phyloP scores from a whole-genome alignment of 2,888 invertebrate species.

The Aphodius sticticus region DNA sequence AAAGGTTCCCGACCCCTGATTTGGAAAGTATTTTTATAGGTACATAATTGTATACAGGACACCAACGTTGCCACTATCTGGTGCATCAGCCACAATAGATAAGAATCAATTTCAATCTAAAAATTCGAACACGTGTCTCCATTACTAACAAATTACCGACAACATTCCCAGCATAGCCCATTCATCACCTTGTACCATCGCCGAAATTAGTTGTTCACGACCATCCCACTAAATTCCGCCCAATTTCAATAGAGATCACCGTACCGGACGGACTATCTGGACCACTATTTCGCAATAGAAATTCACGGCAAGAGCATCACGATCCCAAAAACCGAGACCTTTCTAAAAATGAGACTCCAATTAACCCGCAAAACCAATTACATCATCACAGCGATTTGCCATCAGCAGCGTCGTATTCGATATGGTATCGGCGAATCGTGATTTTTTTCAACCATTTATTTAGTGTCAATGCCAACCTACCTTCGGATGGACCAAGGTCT shows the following conservation, averaged over 20 bases:
- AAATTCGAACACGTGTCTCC: not conserved
- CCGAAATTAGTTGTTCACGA: not conserved
- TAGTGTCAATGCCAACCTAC: not conserved
- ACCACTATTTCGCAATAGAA: not conserved
- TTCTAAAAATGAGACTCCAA: constrained; percentile 4
- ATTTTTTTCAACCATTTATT: not conserved
- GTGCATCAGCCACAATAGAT: not conserved
- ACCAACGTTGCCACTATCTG: no score
- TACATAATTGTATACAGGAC: no score
- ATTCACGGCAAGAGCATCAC: not conserved
- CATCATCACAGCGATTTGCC: not conserved
- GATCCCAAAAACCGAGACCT: not conserved
- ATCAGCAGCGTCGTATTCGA: not conserved
- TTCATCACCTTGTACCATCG: not conserved
- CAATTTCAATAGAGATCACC: not conserved
- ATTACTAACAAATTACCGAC: not conserved
- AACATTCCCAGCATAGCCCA: not conserved
- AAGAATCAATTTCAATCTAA: not conserved
- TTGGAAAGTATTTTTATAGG: no score
- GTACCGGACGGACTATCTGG: not conserved
- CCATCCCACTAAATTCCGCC: not conserved
- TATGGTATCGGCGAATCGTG: not conserved
- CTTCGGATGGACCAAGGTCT: constrained; percentile 4
- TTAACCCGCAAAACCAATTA: not conserved
- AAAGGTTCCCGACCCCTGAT: no score